A percentile compares a stretch with the other conserved stretches of the same genome.
Conservation (phyloP, 2,888 invertebrate species). For the Celastrina argiolus region DNA sequence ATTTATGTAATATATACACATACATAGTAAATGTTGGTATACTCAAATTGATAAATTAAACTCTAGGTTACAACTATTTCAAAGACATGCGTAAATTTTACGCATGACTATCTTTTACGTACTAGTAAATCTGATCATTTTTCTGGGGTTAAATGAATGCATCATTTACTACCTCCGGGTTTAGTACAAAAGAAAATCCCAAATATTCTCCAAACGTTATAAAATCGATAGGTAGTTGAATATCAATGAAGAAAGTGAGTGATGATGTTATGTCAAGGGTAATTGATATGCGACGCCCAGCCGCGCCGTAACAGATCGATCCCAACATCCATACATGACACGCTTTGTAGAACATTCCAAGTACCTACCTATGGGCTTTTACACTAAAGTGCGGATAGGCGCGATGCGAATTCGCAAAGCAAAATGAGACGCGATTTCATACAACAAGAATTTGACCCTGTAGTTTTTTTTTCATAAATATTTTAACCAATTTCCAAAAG, state of each 20-base stretch:
- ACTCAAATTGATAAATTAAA: no score
- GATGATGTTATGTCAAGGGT: conserved; percentile 14
- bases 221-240: conserved; percentile 10
- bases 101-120: no score
- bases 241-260: conserved; percentile 18
- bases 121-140: no score
- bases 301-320: conserved; percentile 10
- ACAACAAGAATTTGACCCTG: not conserved
- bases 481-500: no score
- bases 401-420: not conserved
- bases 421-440: not conserved
- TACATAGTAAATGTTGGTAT: no score
- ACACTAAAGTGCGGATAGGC: not conserved
- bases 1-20: no score
- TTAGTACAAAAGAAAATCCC: not conserved
- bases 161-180: not conserved
- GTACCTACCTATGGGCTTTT: not conserved
- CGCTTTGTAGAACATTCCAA: conserved; percentile 9
- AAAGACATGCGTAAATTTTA: no score
- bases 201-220: not conserved
- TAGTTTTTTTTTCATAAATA: no score
- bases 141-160: no score
- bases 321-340: not conserved
- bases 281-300: conserved; percentile 17
- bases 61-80: no score